phyloP scores from a whole-genome alignment of 2,888 invertebrate species.

The Cantharis rufa region DNA sequence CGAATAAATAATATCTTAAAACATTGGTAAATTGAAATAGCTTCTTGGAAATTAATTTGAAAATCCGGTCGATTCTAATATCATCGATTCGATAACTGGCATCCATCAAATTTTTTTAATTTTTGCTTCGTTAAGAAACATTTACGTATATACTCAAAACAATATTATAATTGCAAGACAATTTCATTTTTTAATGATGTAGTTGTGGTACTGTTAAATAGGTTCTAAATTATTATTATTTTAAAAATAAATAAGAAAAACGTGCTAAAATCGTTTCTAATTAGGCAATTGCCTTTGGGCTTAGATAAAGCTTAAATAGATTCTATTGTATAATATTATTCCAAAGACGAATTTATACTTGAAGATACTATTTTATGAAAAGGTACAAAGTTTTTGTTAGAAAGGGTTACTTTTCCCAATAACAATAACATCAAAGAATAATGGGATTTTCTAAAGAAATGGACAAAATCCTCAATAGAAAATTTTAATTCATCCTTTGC shows the following conservation, averaged over 20 bases:
- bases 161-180: not conserved
- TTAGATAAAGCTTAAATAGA: not conserved
- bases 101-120: not conserved
- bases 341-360: not conserved
- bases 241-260: not conserved
- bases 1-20: not conserved
- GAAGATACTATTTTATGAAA: not conserved
- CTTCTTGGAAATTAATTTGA: not conserved
- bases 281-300: not conserved
- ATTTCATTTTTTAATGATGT: not conserved
- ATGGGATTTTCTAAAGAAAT: not conserved
- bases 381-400: not conserved
- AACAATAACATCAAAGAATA: not conserved
- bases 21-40: not conserved
- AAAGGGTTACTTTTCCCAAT: not conserved
- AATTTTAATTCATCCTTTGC: not conserved
- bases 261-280: not conserved
- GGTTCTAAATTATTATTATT: too few species aligned
- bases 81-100: not conserved
- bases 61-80: not conserved
- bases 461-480: not conserved
- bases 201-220: not conserved
- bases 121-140: not conserved
- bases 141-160: not conserved
- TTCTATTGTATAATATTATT: not conserved